phyloP scores from a whole-genome alignment of 2,797 vertebrate genomes.

The Danio aesculapii region DNA sequence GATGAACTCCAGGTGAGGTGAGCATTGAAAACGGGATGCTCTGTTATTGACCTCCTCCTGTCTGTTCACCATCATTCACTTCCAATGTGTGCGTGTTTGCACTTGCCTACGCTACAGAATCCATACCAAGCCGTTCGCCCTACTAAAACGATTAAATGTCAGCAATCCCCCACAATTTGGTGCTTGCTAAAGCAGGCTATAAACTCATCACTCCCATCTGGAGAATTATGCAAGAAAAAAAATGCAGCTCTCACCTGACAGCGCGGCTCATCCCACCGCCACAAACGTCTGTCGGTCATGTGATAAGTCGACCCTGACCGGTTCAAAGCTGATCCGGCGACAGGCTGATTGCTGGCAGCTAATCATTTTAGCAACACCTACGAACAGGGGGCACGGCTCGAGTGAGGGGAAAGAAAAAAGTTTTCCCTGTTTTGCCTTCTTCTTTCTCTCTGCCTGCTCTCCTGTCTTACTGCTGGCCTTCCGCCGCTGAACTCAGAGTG shows the following conservation, averaged over 20 bases:
- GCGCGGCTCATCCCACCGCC: constrained; percentile 63
- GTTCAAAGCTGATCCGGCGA: constrained; percentile 80
- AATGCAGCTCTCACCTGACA: constrained; percentile 79
- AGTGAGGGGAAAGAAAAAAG: constrained; percentile 44
- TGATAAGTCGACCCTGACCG: constrained; percentile 80
- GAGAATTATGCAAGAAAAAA: constrained; percentile 81
- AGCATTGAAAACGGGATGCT: constrained; percentile 69
- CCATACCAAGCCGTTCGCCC: constrained; percentile 66
- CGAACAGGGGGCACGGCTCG: constrained; percentile 65
- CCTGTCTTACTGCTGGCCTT: constrained; percentile 61
- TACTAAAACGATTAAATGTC: constrained; percentile 83
- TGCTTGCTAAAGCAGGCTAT: constrained; percentile 77
- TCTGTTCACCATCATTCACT: constrained; percentile 67
- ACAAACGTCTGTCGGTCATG: constrained; percentile 74
- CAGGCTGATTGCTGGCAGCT: constrained; percentile 78
- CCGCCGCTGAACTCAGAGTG: constrained; percentile 67
- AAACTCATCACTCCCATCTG: constrained; percentile 82
- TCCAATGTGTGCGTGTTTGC: constrained; percentile 49
- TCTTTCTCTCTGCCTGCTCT: constrained; percentile 33
- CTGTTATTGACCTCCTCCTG: constrained; percentile 78
- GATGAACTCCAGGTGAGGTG: constrained; percentile 75
- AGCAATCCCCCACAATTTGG: constrained; percentile 78
- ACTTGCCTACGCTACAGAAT: constrained; percentile 57
- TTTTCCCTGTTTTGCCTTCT: constrained; percentile 49
- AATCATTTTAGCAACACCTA: constrained; percentile 82